Evolutionary conservation across 2,113 vertebrate species (phyloP).

Genomic region (Ranitomeya variabilis): DNA sequence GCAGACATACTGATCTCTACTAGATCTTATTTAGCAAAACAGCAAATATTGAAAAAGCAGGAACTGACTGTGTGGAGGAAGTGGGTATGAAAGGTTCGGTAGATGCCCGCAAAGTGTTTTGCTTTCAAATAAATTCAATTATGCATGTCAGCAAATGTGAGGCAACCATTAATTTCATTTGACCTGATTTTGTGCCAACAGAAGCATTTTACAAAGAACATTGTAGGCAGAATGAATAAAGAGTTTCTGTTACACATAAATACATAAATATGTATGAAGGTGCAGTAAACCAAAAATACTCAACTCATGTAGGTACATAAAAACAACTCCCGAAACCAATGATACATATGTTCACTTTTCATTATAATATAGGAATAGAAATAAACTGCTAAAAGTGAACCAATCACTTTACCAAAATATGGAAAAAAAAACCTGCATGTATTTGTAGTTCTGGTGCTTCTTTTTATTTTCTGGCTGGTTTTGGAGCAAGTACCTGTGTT

Average conservation of each 20-base stretch:
- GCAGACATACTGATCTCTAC: background rate
- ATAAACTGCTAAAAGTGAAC: no score
- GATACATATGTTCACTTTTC: no score
- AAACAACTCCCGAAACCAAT: no score
- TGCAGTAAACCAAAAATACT: no score
- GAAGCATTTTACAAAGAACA: background rate
- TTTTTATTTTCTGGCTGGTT: no score
- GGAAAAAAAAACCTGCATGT: no score
- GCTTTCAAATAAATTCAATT: background rate
- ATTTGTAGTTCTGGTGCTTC: no score
- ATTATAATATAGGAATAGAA: no score
- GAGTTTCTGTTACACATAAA: background rate
- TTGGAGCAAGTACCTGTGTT: no score
- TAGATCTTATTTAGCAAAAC: background rate
- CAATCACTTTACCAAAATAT: no score
- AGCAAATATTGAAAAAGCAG: background rate
- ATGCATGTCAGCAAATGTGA: background rate
- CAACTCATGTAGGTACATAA: no score
- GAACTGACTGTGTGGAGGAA: background rate
- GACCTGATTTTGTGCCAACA: background rate
- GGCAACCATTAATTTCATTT: background rate
- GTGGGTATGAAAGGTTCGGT: background rate
- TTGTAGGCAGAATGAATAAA: background rate
- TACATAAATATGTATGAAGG: no score
- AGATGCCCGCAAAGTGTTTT: background rate